Base-by-base conservation (phyloP, 2,888 invertebrate genomes). In the Tiphia femorata region DNA sequence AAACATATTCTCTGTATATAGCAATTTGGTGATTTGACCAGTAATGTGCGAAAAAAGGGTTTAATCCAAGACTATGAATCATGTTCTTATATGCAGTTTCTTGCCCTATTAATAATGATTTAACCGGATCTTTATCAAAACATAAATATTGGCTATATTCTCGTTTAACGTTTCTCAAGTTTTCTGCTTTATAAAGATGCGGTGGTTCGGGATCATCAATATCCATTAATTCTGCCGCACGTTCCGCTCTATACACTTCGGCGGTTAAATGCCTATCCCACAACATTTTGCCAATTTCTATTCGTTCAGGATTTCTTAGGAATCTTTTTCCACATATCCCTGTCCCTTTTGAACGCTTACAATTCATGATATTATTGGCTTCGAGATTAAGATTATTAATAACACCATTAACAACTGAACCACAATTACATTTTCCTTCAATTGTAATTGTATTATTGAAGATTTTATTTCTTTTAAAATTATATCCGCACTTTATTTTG, bases 381-480 rank as follows among this genome's bases (percentile, higher is more conserved):
- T 38, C 33, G 12, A 21, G 16, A 17, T n/a, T 42, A 50, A 47
- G 23, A 27, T 27, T 37, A 12, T 52, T 4, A 2, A 35, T 25
- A 37, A 48, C 12, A 23, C 35, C 21, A 14, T 37, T 52, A 5
- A 52, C 25, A 52, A 3, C 35, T 10, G 33, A 20, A 19, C 47
- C 25, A 29, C 43, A 50, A 8, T 41, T 43, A 16, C 33, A 50
- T 5, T 37, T 49, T n/a, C 38, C 38, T 1, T 14, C 35, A 27
- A 49, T 38, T 6, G 10, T 40, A 25, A 40, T 19, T 3, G 12
- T 27, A 25, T 49, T 40, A 23, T 38, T 49, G 6, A 49, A 49
- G n/a, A 47, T 46, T 12, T 49, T 40, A 27, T 30, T 41, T 30
- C 23, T 38, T 50, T 51, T 40, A 35, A 56, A 56, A 35, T 56